A percentile compares a stretch with the other conserved stretches of the same genome.
Conservation (phyloP, 2,888 invertebrate genomes). For the Dynastes maya region DNA sequence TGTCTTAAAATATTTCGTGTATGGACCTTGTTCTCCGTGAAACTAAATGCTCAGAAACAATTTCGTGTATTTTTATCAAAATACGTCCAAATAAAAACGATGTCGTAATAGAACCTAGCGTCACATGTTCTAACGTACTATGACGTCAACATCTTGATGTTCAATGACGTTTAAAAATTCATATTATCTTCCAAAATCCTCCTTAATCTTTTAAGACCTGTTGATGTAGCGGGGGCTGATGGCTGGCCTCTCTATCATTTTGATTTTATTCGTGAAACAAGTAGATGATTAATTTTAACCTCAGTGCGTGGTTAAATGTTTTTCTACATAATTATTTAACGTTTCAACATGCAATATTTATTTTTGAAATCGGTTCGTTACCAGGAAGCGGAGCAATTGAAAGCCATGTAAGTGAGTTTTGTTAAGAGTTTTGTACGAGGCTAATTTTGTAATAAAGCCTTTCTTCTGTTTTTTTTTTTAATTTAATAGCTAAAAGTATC, state of each 20-base stretch:
- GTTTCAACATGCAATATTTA: constrained; percentile 30
- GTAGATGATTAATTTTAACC: not conserved
- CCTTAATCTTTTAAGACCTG: constrained; percentile 6
- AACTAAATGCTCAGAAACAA: constrained; percentile 7
- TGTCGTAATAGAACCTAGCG: constrained; percentile 3
- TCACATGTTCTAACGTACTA: constrained; percentile 15
- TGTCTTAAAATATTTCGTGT: not conserved
- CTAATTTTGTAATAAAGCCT: no score
- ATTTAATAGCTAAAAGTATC: no score
- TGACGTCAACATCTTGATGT: constrained; percentile 20
- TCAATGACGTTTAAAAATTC: constrained; percentile 16
- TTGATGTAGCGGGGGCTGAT: not conserved
- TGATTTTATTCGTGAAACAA: not conserved
- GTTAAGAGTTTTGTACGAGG: not conserved
- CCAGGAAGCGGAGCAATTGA: constrained; percentile 24
- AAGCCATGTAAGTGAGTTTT: constrained; percentile 18
- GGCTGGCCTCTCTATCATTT: not conserved
- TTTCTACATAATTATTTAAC: not conserved
- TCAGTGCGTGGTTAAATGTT: not conserved
- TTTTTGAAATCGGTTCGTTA: constrained; percentile 13
- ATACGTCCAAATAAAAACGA: constrained; percentile 5
- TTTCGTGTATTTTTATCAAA: not conserved
- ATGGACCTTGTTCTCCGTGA: not conserved
- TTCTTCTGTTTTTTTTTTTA: not conserved
- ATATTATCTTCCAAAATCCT: constrained; percentile 19